phyloP scores from a whole-genome alignment of 2,113 vertebrate species.

The Pterocles gutturalis region DNA sequence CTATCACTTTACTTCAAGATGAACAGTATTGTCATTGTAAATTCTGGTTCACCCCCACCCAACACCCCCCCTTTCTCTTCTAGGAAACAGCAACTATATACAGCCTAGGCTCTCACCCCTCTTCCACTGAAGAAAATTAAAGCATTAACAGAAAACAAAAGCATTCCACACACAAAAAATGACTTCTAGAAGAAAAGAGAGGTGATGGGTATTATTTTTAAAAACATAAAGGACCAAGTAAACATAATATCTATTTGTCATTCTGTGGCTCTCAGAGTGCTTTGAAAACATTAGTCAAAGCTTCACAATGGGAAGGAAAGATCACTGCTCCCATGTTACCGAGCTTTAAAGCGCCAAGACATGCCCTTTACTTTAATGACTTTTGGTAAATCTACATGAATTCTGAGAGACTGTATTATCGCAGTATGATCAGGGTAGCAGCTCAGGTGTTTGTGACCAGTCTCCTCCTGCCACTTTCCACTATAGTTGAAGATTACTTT shows the following conservation, averaged over 20 bases:
- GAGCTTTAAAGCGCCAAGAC: not conserved
- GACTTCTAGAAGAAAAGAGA: not conserved
- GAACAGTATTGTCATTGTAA: not conserved
- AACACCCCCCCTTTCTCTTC: not conserved
- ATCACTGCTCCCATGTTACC: fast-evolving
- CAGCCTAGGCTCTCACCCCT: not conserved
- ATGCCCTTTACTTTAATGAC: not conserved
- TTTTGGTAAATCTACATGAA: not conserved
- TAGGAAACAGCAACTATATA: not conserved
- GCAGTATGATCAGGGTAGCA: not conserved
- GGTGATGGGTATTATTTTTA: not conserved
- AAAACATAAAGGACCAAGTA: not conserved
- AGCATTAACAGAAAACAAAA: not conserved
- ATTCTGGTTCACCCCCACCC: not conserved
- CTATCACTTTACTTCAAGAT: not conserved
- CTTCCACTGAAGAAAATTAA: not conserved
- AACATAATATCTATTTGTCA: not conserved
- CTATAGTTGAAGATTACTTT: not conserved
- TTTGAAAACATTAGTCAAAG: not conserved
- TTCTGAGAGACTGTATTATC: fast-evolving
- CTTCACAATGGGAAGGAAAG: not conserved
- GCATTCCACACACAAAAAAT: not conserved
- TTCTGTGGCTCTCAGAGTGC: not conserved
- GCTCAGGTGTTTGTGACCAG: not conserved
- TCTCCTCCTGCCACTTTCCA: not conserved